A percentile compares a stretch with the other conserved stretches of the same genome.
Evolutionary conservation across 2,797 vertebrate genomes (phyloP).

Genomic region (Mergus octosetaceus): DNA sequence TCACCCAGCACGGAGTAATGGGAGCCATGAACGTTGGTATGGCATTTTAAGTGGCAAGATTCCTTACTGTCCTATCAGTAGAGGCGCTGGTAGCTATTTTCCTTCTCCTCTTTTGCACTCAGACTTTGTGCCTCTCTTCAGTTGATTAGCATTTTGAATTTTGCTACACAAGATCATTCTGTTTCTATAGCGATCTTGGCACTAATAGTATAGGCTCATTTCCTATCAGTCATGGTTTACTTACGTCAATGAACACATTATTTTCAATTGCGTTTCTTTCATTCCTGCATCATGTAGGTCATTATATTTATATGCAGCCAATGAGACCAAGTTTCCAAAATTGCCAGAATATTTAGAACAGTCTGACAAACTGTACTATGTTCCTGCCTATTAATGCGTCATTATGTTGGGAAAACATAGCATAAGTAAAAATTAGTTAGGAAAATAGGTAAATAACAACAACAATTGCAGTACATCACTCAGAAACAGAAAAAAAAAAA

Average conservation of each 20-base stretch:
- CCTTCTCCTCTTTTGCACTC: background rate
- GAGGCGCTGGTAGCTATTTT: background rate
- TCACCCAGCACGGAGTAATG: background rate
- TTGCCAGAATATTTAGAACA: constrained; percentile 34
- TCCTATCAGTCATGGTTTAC: constrained; percentile 42
- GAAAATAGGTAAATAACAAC: constrained; percentile 5
- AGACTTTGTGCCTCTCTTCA: background rate
- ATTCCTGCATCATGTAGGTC: constrained; percentile 46
- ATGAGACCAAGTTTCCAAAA: constrained; percentile 35
- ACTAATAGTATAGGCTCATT: background rate
- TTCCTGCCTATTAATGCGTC: background rate
- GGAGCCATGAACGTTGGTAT: background rate
- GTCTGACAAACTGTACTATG: background rate
- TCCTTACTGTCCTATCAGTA: background rate
- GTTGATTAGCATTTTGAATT: constrained; percentile 39
- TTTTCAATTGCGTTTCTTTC: constrained; percentile 31
- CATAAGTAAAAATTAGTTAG: constrained; percentile 37
- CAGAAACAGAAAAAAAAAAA: constrained; percentile 3
- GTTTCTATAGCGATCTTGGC: constrained; percentile 60
- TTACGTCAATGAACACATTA: constrained; percentile 6
- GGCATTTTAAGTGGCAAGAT: background rate
- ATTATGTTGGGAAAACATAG: constrained; percentile 22
- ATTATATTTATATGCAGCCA: constrained; percentile 35
- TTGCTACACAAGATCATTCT: constrained; percentile 32
- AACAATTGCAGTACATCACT: background rate